Conservation (phyloP, 2,113 vertebrate genomes). For the Hemibagrus wyckioides region DNA sequence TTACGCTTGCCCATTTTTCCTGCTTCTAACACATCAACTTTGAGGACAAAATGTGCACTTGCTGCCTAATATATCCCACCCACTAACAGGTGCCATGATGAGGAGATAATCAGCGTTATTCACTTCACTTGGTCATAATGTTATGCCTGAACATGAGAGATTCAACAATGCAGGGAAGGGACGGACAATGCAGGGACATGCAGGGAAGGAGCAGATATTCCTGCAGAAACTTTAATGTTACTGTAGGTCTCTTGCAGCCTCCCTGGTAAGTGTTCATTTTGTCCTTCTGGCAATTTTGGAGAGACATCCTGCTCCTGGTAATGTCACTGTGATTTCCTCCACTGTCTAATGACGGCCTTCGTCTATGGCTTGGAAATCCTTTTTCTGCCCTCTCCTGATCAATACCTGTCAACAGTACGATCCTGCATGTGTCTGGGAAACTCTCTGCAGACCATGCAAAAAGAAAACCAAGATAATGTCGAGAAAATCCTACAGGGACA, state of each 20-base stretch:
- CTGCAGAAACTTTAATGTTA: not conserved
- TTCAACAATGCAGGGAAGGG: no score
- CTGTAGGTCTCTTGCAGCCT: slow-evolving; percentile 1
- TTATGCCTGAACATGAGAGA: no score
- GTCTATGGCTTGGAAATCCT: not conserved
- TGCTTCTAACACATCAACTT: no score
- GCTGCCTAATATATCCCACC: no score
- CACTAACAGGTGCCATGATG: no score
- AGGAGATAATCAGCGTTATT: no score
- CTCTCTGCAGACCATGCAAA: not conserved
- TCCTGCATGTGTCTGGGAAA: not conserved
- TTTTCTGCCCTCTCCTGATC: slow-evolving; percentile 3
- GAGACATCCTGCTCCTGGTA: not conserved
- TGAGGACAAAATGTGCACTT: no score
- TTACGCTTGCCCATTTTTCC: no score
- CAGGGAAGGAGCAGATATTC: not conserved
- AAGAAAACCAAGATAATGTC: not conserved
- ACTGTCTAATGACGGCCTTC: not conserved
- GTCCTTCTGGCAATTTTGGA: no score
- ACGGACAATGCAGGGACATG: not conserved
- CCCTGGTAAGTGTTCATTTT: not conserved
- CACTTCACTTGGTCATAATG: no score
- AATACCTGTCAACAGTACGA: not conserved
- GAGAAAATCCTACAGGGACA: not conserved
- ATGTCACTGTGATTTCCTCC: not conserved